Base-by-base conservation (phyloP, 92 coral and sea anemone species). In the Palythoa grandiflora region DNA sequence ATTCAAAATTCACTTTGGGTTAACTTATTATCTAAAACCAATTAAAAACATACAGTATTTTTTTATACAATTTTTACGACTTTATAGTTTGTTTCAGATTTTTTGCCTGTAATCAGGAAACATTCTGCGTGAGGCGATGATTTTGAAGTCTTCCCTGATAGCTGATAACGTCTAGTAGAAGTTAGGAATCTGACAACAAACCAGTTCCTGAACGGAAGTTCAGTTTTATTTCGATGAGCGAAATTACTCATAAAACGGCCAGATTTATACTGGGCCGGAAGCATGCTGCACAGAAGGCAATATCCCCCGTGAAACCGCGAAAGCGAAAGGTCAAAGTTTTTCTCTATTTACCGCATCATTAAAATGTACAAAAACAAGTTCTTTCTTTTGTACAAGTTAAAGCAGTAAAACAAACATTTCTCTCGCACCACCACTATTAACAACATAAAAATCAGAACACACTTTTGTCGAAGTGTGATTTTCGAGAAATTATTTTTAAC, bases 181-280 rank as follows among this genome's bases (percentile, higher is more conserved):
- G 48, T 6, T 39, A 5, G 78, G 16, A 52, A 21, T 6, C 50
- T 19, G 37, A 19, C 38, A 50, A 36, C 51, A 77, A 35, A 77
- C 20, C 68, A 77, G 83, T 77, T 77, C 83, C 83, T 77, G 83
- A 77, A 21, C 68, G 83, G 83, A 77, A 77, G 48, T 15, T 13
- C 20, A 55, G 83, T 10, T 76, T 13, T 53, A 7, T 10, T 50
- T 40, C 61, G 78, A 50, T 73, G 50, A 73, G 37, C n/a, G 37
- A 1, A 44, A 11, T 8, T 16, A 39, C 38, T 5, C 47, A 3
- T 2, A 44, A 50, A 75, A 47, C 1, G 48, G 40, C 44, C 40
- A 20, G 50, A 2, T 13, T 52, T 6, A 35, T 40, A 53, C 6
- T 5, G 13, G 9, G 1, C 65, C 66, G 44, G 83, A 59, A 6